Percentiles rank a stretch among this genome's conserved stretches.
Conservation (phyloP, 2,113 vertebrate species). For the Entelurus aequoreus region DNA sequence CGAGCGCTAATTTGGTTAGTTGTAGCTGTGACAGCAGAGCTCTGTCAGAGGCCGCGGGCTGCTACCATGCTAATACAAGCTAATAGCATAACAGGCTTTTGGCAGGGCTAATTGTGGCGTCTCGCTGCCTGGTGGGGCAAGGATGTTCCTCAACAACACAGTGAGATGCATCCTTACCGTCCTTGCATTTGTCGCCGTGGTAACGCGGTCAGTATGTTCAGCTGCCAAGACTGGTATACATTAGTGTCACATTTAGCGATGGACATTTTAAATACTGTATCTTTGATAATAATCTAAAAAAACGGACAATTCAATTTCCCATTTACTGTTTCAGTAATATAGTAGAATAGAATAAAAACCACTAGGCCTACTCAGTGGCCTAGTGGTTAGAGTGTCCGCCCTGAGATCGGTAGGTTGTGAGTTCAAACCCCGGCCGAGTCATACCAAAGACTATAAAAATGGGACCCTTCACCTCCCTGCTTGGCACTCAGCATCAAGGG, state of each 20-base stretch:
- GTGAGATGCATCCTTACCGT: background rate
- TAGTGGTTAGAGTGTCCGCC: too few species aligned
- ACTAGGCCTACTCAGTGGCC: too few species aligned
- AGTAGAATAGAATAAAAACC: too few species aligned
- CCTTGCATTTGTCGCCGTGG: background rate
- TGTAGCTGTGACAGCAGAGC: slow-evolving; percentile 42
- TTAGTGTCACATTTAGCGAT: background rate
- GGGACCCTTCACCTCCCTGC: too few species aligned
- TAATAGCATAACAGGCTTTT: slow-evolving; percentile 57
- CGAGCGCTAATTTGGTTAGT: slow-evolving; percentile 66
- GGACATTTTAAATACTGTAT: background rate
- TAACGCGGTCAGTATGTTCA: background rate
- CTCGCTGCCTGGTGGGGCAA: slow-evolving; percentile 4
- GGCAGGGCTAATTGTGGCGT: slow-evolving; percentile 23
- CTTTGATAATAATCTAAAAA: background rate
- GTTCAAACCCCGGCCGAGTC: too few species aligned
- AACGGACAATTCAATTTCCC: background rate
- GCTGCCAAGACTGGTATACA: too few species aligned
- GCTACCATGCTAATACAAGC: slow-evolving; percentile 42
- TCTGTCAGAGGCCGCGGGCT: slow-evolving; percentile 25
- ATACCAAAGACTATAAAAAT: too few species aligned
- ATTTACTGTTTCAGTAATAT: too few species aligned
- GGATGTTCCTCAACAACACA: background rate
- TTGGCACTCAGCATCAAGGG: too few species aligned
- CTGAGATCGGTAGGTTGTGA: too few species aligned